These are phyloP conservation scores for Lithophane ornitopus DNA, from an alignment of 2,888 invertebrate genomes.

Conservation along the genomic window DNA sequence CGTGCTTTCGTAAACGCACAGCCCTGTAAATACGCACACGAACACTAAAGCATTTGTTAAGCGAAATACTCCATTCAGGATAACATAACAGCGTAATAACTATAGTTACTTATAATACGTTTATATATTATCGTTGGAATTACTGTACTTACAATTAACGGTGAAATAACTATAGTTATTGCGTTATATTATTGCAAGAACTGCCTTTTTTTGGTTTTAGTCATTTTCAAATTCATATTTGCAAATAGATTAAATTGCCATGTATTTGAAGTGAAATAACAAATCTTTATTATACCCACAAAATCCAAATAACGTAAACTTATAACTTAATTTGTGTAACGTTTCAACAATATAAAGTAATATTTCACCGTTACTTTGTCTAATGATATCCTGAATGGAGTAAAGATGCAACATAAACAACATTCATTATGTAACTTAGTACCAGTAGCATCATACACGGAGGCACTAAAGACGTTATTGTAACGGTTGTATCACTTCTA, in stretches of 20 bases:
- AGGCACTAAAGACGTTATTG: constrained; percentile 45
- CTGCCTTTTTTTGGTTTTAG: no score
- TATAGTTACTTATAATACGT: no score
- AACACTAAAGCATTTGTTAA: not conserved
- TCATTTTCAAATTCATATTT: no score
- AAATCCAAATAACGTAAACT: not conserved
- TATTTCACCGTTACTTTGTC: not conserved
- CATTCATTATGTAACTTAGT: constrained; percentile 1
- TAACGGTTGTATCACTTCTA: constrained; percentile 49
- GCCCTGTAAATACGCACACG: constrained; percentile 29
- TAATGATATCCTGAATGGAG: not conserved
- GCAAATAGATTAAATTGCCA: not conserved
- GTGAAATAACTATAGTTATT: no score
- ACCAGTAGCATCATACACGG: constrained; percentile 42
- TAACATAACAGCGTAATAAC: not conserved
- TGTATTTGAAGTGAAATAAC: not conserved
- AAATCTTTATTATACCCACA: not conserved
- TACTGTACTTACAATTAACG: no score
- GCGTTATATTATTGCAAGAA: not conserved
- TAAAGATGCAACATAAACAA: not conserved
- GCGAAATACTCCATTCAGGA: not conserved
- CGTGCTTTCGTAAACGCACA: constrained; percentile 13
- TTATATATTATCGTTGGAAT: no score
- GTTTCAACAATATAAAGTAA: not conserved
- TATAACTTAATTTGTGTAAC: no score